Percentiles rank a stretch among this genome's conserved stretches.
Evolutionary conservation across 92 coral and sea anemone genomes (phyloP).

Genomic region (Pocillopora meandrina): DNA sequence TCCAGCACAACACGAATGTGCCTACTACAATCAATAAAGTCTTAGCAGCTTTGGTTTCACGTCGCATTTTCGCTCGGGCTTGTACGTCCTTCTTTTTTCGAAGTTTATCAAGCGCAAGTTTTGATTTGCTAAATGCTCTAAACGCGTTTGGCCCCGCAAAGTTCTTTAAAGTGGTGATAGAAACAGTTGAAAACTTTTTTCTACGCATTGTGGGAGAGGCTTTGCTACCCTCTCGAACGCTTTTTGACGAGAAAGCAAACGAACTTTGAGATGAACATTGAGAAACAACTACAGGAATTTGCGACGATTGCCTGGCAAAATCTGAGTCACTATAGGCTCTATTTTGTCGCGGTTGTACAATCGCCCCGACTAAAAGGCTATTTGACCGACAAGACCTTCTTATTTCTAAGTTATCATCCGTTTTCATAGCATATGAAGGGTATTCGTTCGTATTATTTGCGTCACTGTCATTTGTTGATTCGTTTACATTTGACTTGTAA

Average conservation of each 20-base stretch:
- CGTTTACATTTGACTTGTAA: neutral
- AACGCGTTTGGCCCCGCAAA: slow-evolving; percentile 24
- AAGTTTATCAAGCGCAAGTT: slow-evolving; percentile 25
- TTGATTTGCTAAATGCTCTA: slow-evolving; percentile 43
- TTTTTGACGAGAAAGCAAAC: neutral
- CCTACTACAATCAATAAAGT: slow-evolving; percentile 81
- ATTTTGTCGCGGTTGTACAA: neutral
- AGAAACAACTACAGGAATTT: slow-evolving; percentile 22
- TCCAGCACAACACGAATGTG: slow-evolving; percentile 79
- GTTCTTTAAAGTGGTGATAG: neutral
- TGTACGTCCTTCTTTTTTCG: slow-evolving; percentile 37
- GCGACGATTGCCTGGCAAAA: neutral
- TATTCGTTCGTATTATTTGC: neutral
- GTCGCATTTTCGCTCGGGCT: slow-evolving; percentile 49
- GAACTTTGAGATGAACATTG: slow-evolving; percentile 10
- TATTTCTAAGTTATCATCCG: neutral
- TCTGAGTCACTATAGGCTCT: neutral
- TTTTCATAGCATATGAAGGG: no score
- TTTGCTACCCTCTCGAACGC: neutral
- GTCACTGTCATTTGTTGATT: slow-evolving; percentile 3
- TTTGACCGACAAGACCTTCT: neutral
- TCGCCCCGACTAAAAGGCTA: neutral
- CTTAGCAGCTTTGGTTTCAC: slow-evolving; percentile 82
- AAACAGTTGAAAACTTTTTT: slow-evolving; percentile 17
- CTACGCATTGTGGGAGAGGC: neutral